Evolutionary conservation across 1,140 invertebrate species (phyloP), one percentile per base, ranked within the genome.

Genomic region (Drosophila lowei): DNA sequence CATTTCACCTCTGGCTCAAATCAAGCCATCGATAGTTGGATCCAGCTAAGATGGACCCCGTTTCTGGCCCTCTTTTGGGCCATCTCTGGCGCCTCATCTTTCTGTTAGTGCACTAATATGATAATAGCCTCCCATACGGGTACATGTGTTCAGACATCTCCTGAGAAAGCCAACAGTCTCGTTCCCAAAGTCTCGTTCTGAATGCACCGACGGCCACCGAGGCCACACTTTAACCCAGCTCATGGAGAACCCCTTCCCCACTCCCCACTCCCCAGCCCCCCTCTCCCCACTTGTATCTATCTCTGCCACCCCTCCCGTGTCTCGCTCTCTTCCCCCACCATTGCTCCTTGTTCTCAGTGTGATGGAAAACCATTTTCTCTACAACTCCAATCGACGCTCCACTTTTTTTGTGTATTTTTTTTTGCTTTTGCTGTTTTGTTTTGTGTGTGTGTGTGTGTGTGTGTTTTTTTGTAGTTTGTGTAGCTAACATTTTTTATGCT

Each of bases 401-500:
- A 86, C 81, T 85, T 85, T 85, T 38, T 83, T 61, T 81, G 63
- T 65, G 38, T 15, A 34, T 68, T 57, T 68, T 41, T 55, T 49
- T 18, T 56, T 25, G 1, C n/a, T n/a, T 23, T 21, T 49, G 64
- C 52, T 72, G 23, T 44, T 58, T 70, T 59, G 54, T 34, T 50
- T 44, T 58, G 58, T 59, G 54, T 34, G 46, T 70, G 34, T 4
- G 18, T 18, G 18, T 18, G 18, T 18, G 18, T 57, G 5, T 42
- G 23, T 6, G 55, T 65, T 41, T 43, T 68, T 56, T 70, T 54
- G 64, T 52, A 50, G 65, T 70, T 71, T 71, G 65, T 71, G 65
- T 68, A 81, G 79, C 63, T 76, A 81, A 71, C 79, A 83, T 84
- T 77, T 79, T 76, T 85, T 85, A 80, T 86, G 83, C 83, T 88